Conservation (phyloP, 2,113 vertebrate species). For the Cyprinodon brontotheroides region DNA sequence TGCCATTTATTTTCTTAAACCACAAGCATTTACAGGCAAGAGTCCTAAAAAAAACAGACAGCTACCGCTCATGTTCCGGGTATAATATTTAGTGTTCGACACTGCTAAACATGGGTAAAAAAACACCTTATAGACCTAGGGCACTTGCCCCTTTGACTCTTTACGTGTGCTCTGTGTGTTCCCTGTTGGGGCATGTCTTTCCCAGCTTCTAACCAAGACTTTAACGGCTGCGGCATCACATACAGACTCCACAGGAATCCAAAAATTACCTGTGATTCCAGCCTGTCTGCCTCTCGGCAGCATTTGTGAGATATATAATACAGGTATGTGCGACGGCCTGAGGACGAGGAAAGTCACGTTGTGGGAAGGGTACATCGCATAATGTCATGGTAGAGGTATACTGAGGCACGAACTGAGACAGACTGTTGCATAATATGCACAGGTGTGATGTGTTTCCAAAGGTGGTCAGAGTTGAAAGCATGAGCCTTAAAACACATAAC, state of each 20-base stretch:
- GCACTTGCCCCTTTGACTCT: constrained; percentile 65
- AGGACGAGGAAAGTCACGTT: constrained; percentile 22
- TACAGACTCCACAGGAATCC: constrained; percentile 58
- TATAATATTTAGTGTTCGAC: constrained; percentile 48
- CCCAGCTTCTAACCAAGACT: constrained; percentile 58
- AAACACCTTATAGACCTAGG: constrained; percentile 52
- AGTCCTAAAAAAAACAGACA: constrained; percentile 19
- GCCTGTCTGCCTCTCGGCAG: constrained; percentile 28
- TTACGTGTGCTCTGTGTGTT: constrained; percentile 55
- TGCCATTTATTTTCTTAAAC: constrained; percentile 19
- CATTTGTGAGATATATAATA: constrained; percentile 33
- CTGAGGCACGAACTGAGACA: constrained; percentile 21
- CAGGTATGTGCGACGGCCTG: constrained; percentile 48
- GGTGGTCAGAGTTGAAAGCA: constrained; percentile 39
- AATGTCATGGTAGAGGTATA: constrained; percentile 28
- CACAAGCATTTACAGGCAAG: constrained; percentile 22
- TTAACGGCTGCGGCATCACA: constrained; percentile 53
- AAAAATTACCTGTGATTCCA: constrained; percentile 61
- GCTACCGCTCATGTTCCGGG: constrained; percentile 20
- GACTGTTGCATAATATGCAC: constrained; percentile 10
- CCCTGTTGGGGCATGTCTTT: constrained; percentile 65
- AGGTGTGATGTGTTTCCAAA: constrained; percentile 25
- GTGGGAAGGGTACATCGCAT: constrained; percentile 43
- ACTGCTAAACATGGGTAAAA: constrained; percentile 39
- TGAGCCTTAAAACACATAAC: constrained; percentile 9